Evolutionary conservation across 2,113 vertebrate genomes (phyloP).

Genomic region (Scomber japonicus): DNA sequence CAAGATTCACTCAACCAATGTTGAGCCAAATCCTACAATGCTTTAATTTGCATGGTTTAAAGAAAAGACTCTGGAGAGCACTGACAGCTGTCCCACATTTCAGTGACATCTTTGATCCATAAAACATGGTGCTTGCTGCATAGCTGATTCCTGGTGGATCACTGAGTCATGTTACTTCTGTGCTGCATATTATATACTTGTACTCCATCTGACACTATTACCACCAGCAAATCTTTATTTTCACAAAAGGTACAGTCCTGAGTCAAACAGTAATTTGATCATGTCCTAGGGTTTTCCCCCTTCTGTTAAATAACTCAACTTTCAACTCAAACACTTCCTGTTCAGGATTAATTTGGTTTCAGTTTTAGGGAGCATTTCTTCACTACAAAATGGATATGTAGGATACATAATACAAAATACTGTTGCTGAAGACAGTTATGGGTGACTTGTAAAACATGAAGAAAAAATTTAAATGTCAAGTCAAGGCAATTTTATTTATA

Average conservation of each 20-base stretch:
- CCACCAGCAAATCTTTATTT: too few relatives aligned
- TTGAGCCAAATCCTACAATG: not conserved
- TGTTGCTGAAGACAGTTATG: not conserved
- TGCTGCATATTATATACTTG: not conserved
- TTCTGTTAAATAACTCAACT: not conserved
- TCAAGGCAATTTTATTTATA: too few relatives aligned
- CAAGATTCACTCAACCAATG: not conserved
- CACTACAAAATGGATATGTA: not conserved
- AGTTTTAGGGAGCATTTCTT: not conserved
- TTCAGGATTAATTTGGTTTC: not conserved
- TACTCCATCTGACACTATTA: not conserved
- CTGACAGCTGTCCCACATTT: conserved; percentile 8
- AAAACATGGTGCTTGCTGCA: conserved; percentile 15
- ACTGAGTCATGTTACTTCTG: not conserved
- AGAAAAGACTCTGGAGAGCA: not conserved
- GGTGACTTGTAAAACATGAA: not conserved
- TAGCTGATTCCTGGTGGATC: not conserved
- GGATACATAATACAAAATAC: not conserved
- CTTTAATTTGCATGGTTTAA: conserved; percentile 2
- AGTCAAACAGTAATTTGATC: not conserved
- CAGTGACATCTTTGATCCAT: conserved; percentile 11
- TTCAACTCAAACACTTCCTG: not conserved
- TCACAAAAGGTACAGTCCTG: not conserved
- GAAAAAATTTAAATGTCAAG: not conserved
- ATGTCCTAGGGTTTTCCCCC: not conserved